These are phyloP conservation scores for Phylloscopus collybita DNA, from an alignment of 2,797 vertebrate genomes.

Conservation along the genomic window DNA sequence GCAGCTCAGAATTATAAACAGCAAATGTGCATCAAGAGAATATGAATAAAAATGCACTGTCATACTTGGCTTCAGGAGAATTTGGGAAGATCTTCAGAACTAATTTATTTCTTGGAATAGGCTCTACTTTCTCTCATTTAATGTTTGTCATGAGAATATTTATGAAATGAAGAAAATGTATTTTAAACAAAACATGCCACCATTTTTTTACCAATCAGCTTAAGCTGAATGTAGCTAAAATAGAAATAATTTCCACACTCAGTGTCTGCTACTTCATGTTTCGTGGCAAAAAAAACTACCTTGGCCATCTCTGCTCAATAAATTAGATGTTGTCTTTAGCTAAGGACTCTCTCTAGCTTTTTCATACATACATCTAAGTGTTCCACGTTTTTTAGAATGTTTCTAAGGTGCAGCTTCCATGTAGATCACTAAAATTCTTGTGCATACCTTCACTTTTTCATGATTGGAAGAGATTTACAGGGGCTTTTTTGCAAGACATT, in stretches of 20 bases:
- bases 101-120: slow-evolving; percentile 34
- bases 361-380: not conserved
- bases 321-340: not conserved
- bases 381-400: not conserved
- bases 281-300: not conserved
- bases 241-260: not conserved
- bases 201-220: not conserved
- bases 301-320: not conserved
- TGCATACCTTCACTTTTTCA: not conserved
- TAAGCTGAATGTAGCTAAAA: not conserved
- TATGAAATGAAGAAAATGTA: not conserved
- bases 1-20: not conserved
- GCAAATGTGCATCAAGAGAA: not conserved
- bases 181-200: not conserved
- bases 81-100: slow-evolving; percentile 22
- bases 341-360: not conserved
- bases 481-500: not conserved
- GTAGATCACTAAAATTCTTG: not conserved
- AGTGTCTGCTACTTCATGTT: not conserved
- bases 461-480: not conserved
- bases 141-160: slow-evolving; percentile 29
- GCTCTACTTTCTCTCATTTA: not conserved
- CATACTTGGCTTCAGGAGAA: slow-evolving; percentile 1
- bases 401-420: not conserved
- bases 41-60: slow-evolving; percentile 15